Evolutionary conservation across 2,113 vertebrate species (phyloP).

Genomic region (Grantiella picta): DNA sequence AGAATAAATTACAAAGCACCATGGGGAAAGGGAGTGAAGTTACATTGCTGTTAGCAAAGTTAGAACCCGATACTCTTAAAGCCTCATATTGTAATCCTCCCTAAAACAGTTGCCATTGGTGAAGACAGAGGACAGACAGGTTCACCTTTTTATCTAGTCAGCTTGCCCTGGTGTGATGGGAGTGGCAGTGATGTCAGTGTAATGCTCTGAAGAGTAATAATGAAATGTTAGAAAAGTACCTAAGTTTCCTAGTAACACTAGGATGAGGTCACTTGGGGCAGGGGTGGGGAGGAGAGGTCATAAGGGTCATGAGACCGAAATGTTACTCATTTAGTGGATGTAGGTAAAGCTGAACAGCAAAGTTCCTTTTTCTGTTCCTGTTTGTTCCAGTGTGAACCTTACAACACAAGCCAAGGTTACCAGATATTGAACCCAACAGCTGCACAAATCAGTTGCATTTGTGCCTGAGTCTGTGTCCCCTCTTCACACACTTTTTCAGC

Average conservation of each 20-base stretch:
- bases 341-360: background rate
- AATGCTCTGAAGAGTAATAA: background rate
- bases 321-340: background rate
- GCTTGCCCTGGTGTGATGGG: background rate
- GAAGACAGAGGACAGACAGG: background rate
- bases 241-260: background rate
- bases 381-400: background rate
- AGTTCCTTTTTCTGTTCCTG: background rate
- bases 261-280: too few relatives aligned
- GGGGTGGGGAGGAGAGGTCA: background rate
- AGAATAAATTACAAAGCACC: background rate
- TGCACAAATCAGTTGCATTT: background rate
- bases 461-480: background rate
- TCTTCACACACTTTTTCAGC: background rate
- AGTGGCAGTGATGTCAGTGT: background rate
- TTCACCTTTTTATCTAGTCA: background rate
- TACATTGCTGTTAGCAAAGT: background rate
- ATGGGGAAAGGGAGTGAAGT: background rate
- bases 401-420: background rate
- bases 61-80: slow-evolving; percentile 9
- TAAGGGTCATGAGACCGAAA: background rate
- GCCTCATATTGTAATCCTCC: background rate
- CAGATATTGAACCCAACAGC: background rate
- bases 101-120: background rate
- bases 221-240: background rate